Percentiles rank a stretch among this genome's conserved stretches.
Evolutionary conservation across 2,888 invertebrate species (phyloP).

Genomic region (Ctenicera cuprea): DNA sequence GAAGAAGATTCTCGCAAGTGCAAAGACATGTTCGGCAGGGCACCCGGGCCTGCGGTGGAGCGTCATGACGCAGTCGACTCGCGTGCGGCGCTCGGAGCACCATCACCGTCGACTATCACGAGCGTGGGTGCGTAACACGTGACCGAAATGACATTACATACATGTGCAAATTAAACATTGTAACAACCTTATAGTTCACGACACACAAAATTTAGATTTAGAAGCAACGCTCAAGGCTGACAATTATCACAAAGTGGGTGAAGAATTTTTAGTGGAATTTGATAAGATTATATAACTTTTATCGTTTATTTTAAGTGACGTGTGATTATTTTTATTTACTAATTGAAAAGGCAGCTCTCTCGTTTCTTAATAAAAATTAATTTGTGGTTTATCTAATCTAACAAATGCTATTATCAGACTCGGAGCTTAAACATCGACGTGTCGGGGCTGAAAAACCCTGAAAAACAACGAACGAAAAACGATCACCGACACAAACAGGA

Average conservation of each 20-base stretch:
- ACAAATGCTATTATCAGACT: no score
- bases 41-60: slow-evolving; percentile 44
- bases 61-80: slow-evolving; percentile 48
- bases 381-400: no score
- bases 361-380: no score
- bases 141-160: slow-evolving; percentile 42
- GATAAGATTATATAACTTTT: slow-evolving; percentile 16
- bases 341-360: no score
- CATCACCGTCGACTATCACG: slow-evolving; percentile 42
- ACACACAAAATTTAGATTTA: slow-evolving; percentile 27
- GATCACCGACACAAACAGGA: not conserved
- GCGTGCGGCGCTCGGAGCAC: slow-evolving; percentile 47
- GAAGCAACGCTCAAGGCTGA: slow-evolving; percentile 7
- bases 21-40: slow-evolving; percentile 51
- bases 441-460: not conserved
- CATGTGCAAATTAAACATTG: slow-evolving; percentile 36
- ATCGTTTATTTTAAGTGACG: not conserved
- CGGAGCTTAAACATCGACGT: not conserved
- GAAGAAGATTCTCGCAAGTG: slow-evolving; percentile 49
- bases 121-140: slow-evolving; percentile 50
- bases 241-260: slow-evolving; percentile 24
- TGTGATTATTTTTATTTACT: no score
- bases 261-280: slow-evolving; percentile 6
- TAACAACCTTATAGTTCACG: slow-evolving; percentile 24
- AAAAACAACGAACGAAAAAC: not conserved